Evolutionary conservation across 2,888 invertebrate species (phyloP), one percentile per base, ranked within the genome.

Genomic region (Leptinotarsa haldemani): DNA sequence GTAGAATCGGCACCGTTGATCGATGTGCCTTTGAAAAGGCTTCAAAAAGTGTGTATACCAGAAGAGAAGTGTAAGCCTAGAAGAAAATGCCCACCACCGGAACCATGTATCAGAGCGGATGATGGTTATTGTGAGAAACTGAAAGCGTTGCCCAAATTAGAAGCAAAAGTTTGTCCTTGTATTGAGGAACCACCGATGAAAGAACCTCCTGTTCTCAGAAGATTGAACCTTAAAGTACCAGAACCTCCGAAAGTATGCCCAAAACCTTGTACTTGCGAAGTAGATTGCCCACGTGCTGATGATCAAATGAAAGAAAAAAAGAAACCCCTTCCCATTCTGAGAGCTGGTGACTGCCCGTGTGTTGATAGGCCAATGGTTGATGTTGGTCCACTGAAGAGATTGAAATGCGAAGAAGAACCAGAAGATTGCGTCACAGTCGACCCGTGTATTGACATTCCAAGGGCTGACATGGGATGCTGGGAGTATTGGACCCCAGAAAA

Each of bases 381-480:
- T 52, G 78, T 76, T 13, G 74, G 77, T n/a, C 75, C 67, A 15
- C 69, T 78, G 5, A 76, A 74, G 22, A 75, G 82, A 20, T 71
- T 80, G 47, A 74, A 77, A 56, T 82, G 80, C 68, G 65, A 72
- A 40, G 80, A 81, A 9, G 74, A 74, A 0, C 65, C 52, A 2
- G 80, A 80, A 53, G 65, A 58, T 18, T 78, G 76, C 53, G 46
- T 61, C 1, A 15, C 30, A 1, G 63, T 65, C 15, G 79, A 76
- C 69, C 74, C 70, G n/a, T 78, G 69, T 64, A 70, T 69, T n/a
- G 74, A 48, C 22, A 46, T 22, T 48, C 77, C 77, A 18, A 75
- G 82, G 71, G 82, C 82, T 9, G 82, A 82, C 68, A 78, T 78
- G 76, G 82, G 82, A 16, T 82, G 82, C 70, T 83, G 82, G 82